These are phyloP conservation scores for Melanerpes aurifrons DNA, from an alignment of 2,113 vertebrate genomes.

Conservation along the genomic window DNA sequence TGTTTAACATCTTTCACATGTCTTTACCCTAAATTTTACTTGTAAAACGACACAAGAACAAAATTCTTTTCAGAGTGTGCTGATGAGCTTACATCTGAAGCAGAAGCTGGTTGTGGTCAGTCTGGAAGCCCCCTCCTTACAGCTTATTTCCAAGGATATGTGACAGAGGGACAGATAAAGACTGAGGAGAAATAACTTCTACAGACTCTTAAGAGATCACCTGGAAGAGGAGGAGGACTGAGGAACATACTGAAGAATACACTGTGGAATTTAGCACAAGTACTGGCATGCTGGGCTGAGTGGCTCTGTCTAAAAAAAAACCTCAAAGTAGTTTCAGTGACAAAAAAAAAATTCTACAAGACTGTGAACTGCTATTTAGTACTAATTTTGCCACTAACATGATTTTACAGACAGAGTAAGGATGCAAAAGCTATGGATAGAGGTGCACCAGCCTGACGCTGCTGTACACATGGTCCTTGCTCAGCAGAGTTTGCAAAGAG, in stretches of 20 bases:
- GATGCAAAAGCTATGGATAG: background rate
- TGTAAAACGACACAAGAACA: background rate
- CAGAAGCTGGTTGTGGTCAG: background rate
- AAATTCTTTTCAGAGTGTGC: background rate
- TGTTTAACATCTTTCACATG: background rate
- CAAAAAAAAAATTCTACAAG: background rate
- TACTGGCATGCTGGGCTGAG: background rate
- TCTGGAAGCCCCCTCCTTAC: background rate
- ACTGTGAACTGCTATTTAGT: background rate
- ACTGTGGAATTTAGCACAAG: background rate
- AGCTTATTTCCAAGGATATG: background rate
- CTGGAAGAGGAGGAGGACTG: background rate
- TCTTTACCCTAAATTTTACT: background rate
- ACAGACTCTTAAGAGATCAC: background rate
- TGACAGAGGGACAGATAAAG: background rate
- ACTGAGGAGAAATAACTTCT: background rate
- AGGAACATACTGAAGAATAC: background rate
- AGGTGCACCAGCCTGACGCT: background rate
- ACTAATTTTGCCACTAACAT: background rate
- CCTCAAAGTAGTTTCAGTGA: background rate
- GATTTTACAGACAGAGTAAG: background rate
- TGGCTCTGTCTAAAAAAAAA: background rate
- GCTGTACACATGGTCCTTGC: rapidly evolving
- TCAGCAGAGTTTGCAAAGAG: background rate
- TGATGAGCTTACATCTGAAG: background rate